These are phyloP conservation scores for Acanthisitta chloris DNA, from an alignment of 2,113 vertebrate species.

Conservation along the genomic window DNA sequence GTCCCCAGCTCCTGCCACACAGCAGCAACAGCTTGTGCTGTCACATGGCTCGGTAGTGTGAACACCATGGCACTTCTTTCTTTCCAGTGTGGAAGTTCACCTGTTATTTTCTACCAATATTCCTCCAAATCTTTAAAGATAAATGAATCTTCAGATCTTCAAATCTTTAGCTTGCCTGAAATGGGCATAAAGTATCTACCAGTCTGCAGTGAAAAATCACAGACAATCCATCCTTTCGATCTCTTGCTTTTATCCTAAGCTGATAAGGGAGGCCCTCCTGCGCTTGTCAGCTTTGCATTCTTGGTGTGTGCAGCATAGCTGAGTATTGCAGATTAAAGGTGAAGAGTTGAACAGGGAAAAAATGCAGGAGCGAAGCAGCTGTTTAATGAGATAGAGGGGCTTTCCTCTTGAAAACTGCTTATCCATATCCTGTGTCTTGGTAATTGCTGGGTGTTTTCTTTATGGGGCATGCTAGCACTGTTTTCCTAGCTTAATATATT, in stretches of 20 bases:
- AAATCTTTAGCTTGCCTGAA: not conserved
- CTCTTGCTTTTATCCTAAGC: constrained; percentile 36
- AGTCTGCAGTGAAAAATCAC: constrained; percentile 36
- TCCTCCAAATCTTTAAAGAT: not conserved
- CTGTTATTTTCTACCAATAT: not conserved
- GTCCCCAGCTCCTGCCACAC: not conserved
- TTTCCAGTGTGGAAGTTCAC: not conserved
- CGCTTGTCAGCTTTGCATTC: constrained; percentile 47
- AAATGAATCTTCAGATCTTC: not conserved
- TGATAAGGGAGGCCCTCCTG: constrained; percentile 48
- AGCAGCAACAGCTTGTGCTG: not conserved
- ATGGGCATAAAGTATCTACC: not conserved
- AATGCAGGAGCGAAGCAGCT: constrained; percentile 16
- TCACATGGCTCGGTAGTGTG: fast-evolving
- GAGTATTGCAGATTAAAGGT: constrained; percentile 54
- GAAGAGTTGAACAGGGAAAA: constrained; percentile 58
- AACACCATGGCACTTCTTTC: not conserved
- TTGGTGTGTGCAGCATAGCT: constrained; percentile 38
- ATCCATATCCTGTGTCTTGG: constrained; percentile 25
- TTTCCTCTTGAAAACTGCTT: constrained; percentile 50
- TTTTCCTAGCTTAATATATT: not conserved
- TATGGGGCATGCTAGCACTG: not conserved
- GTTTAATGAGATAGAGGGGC: constrained; percentile 38
- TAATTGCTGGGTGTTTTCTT: constrained; percentile 14
- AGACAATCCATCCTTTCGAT: constrained; percentile 39